Evolutionary conservation across 2,113 vertebrate genomes (phyloP), one percentile per base, ranked within the genome.

Genomic region (Glareola pratincola): DNA sequence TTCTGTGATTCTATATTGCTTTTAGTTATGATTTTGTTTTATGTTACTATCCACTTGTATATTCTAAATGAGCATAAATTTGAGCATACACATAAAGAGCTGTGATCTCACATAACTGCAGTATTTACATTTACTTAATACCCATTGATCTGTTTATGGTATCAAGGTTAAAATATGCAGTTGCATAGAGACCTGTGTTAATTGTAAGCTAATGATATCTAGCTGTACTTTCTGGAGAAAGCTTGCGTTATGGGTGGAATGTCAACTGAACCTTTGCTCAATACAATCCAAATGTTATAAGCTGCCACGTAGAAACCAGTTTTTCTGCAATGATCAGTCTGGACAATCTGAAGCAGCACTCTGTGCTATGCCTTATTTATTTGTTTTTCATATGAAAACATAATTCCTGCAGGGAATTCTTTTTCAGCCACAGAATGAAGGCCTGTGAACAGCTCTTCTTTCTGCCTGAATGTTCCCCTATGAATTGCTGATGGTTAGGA

Each of bases 391-490:
- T 79, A 72, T 59, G 51, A 66, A 94, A 94, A 62, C 32, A 16
- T 21, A 64, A 60, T 94, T 94, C 57, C 83, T 96, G 50, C 32
- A 85, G 96, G 85, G 80, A 96, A 76, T 91, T 95, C 56, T 92
- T 8, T 85, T 89, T 92, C 48, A 90, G 63, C 45, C 45, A 15
- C 22, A 63, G 50, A 94, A 45, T 0, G 0, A 53, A 92, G 66
- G 81, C 77, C 53, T 57, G 36, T 54, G 81, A 91, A 22, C 76
- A 79, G 62, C 77, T 87, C 68, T 87, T 90, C 84, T 60, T 82
- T 91, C 86, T 94, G 83, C 66, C 84, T 92, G 87, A 85, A 57
- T 64, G 66, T 95, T 95, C 86, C 66, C 80, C 20, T 69, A 5
- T 62, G 91, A 92, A 94, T 95, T 92, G 80, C 95, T 95, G 86